Evolutionary conservation across 2,797 vertebrate species (phyloP), one percentile per base, ranked within the genome.

Genomic region (Picus viridis): DNA sequence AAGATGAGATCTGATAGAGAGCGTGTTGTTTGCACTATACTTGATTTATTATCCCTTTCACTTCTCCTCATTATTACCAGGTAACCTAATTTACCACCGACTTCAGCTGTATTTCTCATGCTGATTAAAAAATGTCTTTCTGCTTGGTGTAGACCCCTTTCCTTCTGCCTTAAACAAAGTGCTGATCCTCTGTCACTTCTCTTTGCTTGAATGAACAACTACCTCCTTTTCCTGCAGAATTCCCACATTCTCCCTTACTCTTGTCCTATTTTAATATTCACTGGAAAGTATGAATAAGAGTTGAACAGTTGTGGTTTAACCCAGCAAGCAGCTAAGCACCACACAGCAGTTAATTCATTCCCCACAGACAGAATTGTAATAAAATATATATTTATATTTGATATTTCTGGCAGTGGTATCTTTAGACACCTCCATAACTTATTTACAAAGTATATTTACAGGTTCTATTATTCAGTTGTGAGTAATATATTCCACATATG

Each of bases 41-140:
- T 78, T 95, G 92, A 94, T 94, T 94, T 94, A 93, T 94, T 91
- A 79, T 53, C 77, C 88, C 54, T 86, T 86, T 86, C 81, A 53
- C 39, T 92, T 90, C 24, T 90, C 23, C 59, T 91, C 74, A 70
- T 93, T 96, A 93, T 84, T 86, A 61, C 59, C 53, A 69, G 39
- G 59, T 92, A 92, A 76, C 74, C 43, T 84, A 70, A 94, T 95
- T 91, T 88, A 41, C 77, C 74, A 73, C 12, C 1, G 10, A 78
- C 34, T 72, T 73, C 74, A 47, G 43, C 47, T 86, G 14, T 57
- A 43, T 2, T 91, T 84, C 67, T 27, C 30, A 45, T 32, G 19
- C 11, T 78, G 67, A 90, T 79, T 86, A 53, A 86, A 94, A 89
- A 65, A 65, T 62, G 59, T 14, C 12, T 89, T 56, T 69, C 81